phyloP scores from a whole-genome alignment of 2,113 vertebrate genomes.

The Sus scrofa region T2T-Sscrofa CM000820.6:7603501-7604000 shows the following conservation, averaged over 20 bases:
- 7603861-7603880: conserved; percentile 24
- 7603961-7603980: neutral
- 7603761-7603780: neutral
- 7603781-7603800: neutral
- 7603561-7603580: neutral
- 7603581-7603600: neutral
- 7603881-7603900: neutral
- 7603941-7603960: neutral
- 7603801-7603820: neutral
- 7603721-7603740: neutral
- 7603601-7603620: neutral
- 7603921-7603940: neutral
- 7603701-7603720: neutral
- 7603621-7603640: neutral
- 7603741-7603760: neutral
- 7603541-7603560: neutral
- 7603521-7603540: neutral
- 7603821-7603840: neutral
- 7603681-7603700: neutral
- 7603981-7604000: neutral
- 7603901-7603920: neutral
- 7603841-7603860: neutral
- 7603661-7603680: neutral
- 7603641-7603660: neutral
- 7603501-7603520: neutral